phyloP scores from a whole-genome alignment of 2,113 vertebrate species.

The Bos javanicus region DNA sequence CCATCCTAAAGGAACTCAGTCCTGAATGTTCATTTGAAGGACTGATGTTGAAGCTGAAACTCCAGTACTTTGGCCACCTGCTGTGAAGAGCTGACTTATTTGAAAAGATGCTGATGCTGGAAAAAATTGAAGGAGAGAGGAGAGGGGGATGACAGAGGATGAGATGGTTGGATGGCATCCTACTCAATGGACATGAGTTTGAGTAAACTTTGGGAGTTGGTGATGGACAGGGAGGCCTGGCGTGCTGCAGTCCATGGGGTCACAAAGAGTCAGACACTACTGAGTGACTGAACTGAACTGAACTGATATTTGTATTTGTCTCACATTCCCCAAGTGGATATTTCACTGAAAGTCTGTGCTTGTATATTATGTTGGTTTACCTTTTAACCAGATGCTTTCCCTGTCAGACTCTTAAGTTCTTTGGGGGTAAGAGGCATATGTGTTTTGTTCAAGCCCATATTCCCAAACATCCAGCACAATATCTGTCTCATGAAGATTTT shows the following conservation, averaged over 20 bases:
- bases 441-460: neutral
- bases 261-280: neutral
- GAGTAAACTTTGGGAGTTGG: neutral
- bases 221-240: neutral
- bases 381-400: neutral
- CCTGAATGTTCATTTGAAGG: neutral
- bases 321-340: neutral
- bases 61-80: neutral
- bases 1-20: neutral
- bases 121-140: neutral
- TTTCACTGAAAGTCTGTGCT: neutral
- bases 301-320: neutral
- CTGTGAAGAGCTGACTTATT: neutral
- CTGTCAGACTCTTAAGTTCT: neutral
- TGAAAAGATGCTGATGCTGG: neutral
- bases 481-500: neutral
- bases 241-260: neutral
- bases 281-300: neutral
- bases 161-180: neutral
- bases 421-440: neutral
- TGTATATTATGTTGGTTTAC: neutral
- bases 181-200: neutral
- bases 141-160: neutral
- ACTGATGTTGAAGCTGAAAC: neutral
- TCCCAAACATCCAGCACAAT: neutral